Base-by-base conservation (phyloP, 2,113 vertebrate genomes). In the Notothenia rossii region DNA sequence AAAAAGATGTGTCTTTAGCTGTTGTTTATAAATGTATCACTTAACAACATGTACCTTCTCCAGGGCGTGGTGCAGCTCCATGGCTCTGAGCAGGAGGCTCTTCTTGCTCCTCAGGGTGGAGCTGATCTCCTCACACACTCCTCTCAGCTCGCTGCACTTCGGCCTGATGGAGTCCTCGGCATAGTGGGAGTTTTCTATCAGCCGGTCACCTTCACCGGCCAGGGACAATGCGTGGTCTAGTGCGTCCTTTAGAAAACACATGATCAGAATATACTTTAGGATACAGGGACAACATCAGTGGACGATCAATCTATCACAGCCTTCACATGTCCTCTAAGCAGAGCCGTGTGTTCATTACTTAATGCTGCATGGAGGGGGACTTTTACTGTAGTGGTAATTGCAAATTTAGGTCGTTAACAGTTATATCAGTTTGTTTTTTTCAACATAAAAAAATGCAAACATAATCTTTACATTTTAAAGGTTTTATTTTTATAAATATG, bases 91-190 rank as follows among this genome's bases (percentile, higher is more conserved):
- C 15, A 99, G 96, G 43, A 95, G 89, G 79, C 81, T 88, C 82
- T 95, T 95, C 87, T 94, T 96, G 86, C 67, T 88, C 77, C 92
- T 92, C 67, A 94, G 79, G 3, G 95, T 94, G 0, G 88, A 56
- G 46, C 72, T 59, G n/a, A 98, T 89, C 63, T 92, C 93, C 65
- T 96, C 96, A 11, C 95, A 96, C 65, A 95, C 95, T 53, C 86
- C 88, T 58, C 93, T 92, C 72, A 99, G 96, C 90, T 99, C 98
- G 5, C 82, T 92, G 87, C 98, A 98, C 92, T 99, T 99, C 13
- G 98, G 98, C 75, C 94, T 93, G 91, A 99, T 97, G 74, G 97
- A 98, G 93, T 99, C 98, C 88, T 98, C 95, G 0, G 98, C 98
- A 0, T 99, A 99, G 91, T 99, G 98, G 46, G 95, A 96, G 78